These are phyloP conservation scores for Cremastinae sp. DNA, from an alignment of 2,888 invertebrate species.

Conservation along the genomic window DNA sequence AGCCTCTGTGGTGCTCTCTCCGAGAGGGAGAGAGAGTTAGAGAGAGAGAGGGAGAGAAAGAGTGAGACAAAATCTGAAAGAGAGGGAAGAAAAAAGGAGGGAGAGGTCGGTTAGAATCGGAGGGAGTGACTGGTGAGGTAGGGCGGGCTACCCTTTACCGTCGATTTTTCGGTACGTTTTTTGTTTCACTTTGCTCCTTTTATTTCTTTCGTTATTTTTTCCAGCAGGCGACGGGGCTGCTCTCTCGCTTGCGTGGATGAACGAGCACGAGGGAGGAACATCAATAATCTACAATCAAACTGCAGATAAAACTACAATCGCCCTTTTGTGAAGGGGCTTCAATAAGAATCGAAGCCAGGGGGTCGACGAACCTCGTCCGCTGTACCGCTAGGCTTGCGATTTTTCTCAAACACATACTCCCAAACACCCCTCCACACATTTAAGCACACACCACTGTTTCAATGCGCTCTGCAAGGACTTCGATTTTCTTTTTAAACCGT, in stretches of 20 bases:
- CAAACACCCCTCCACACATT: slow-evolving; percentile 32
- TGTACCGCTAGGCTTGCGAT: slow-evolving; percentile 14
- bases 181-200: slow-evolving; percentile 41
- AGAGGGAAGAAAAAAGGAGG: slow-evolving; percentile 69
- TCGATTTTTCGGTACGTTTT: slow-evolving; percentile 79
- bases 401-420: slow-evolving; percentile 23
- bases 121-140: slow-evolving; percentile 56
- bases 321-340: slow-evolving; percentile 78
- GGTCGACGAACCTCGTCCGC: slow-evolving; percentile 67
- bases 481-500: slow-evolving; percentile 11
- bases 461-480: slow-evolving; percentile 33
- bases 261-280: slow-evolving; percentile 77
- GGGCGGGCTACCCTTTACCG: slow-evolving; percentile 73
- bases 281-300: slow-evolving; percentile 80
- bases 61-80: slow-evolving; percentile 54
- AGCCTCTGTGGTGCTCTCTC: slow-evolving; percentile 21
- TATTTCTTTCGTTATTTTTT: slow-evolving; percentile 44
- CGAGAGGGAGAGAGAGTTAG: slow-evolving; percentile 61
- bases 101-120: slow-evolving; percentile 62
- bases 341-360: slow-evolving; percentile 76
- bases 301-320: slow-evolving; percentile 79
- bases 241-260: slow-evolving; percentile 72
- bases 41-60: slow-evolving; percentile 65
- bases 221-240: slow-evolving; percentile 73
- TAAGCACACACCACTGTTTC: too few relatives aligned